Conservation (phyloP, 2,888 invertebrate genomes). For the Cetonia aurata region DNA sequence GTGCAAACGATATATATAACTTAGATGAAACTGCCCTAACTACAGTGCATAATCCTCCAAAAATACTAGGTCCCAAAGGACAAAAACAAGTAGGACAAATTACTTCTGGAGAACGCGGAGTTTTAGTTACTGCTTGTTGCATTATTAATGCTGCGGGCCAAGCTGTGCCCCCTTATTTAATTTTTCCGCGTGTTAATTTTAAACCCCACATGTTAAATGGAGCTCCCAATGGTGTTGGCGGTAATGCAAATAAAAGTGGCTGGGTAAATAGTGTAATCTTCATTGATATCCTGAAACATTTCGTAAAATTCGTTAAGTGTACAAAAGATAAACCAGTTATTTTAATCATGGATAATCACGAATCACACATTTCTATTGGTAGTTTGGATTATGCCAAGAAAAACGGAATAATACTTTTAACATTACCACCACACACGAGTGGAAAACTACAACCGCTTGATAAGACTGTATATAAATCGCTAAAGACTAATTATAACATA, state of each 20-base stretch:
- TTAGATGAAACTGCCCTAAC: background rate
- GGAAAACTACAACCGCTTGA: constrained; percentile 25
- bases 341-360: constrained; percentile 54
- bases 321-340: constrained; percentile 49
- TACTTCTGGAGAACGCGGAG: constrained; percentile 53
- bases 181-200: constrained; percentile 54
- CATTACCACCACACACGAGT: constrained; percentile 17
- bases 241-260: constrained; percentile 46
- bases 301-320: constrained; percentile 47
- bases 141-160: constrained; percentile 49
- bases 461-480: constrained; percentile 13
- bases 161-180: constrained; percentile 53
- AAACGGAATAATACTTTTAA: constrained; percentile 53
- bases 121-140: constrained; percentile 52
- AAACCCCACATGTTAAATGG: constrained; percentile 50
- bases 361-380: constrained; percentile 48
- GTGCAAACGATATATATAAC: background rate
- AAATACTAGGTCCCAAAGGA: constrained; percentile 14
- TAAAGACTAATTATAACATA: constrained; percentile 6
- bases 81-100: constrained; percentile 51
- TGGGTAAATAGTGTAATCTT: constrained; percentile 53
- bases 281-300: constrained; percentile 49
- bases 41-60: background rate
- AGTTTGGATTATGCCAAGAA: constrained; percentile 50
- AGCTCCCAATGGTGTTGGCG: constrained; percentile 49